These are phyloP conservation scores for Diplolepis rosae DNA, from an alignment of 2,888 invertebrate species.

Conservation along the genomic window DNA sequence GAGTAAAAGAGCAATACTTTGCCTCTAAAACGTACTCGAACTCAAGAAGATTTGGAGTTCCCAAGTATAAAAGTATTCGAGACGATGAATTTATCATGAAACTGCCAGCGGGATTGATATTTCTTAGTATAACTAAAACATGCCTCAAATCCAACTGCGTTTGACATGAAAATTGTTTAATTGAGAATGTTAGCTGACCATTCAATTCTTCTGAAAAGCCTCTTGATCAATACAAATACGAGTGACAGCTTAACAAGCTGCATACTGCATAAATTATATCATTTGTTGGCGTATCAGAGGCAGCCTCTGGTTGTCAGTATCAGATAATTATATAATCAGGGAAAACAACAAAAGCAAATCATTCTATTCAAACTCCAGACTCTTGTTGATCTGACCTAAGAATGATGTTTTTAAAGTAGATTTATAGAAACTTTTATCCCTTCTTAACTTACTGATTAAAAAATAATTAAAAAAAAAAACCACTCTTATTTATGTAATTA, in stretches of 20 bases:
- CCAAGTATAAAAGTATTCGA: background rate
- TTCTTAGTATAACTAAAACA: background rate
- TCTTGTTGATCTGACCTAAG: background rate
- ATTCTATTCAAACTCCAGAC: background rate
- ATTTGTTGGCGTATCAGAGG: slow-evolving; percentile 8
- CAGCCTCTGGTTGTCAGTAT: slow-evolving; percentile 5
- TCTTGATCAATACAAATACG: background rate
- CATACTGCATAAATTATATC: background rate
- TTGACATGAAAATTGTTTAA: background rate
- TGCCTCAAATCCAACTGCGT: background rate
- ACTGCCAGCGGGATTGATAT: background rate
- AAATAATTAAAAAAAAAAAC: no score
- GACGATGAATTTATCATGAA: background rate
- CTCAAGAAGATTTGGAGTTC: background rate
- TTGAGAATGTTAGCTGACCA: background rate
- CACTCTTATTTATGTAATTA: no score
- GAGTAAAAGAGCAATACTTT: slow-evolving; percentile 44
- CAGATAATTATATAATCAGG: background rate
- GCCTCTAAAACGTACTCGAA: background rate
- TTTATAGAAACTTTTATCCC: no score
- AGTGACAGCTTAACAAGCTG: background rate
- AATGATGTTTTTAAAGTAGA: background rate
- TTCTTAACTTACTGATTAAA: no score
- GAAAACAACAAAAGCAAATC: background rate
- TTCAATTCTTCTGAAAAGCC: background rate